These are phyloP conservation scores for Caenorhabditis parvicauda DNA, from an alignment of 2,888 invertebrate genomes.

Conservation along the genomic window DNA sequence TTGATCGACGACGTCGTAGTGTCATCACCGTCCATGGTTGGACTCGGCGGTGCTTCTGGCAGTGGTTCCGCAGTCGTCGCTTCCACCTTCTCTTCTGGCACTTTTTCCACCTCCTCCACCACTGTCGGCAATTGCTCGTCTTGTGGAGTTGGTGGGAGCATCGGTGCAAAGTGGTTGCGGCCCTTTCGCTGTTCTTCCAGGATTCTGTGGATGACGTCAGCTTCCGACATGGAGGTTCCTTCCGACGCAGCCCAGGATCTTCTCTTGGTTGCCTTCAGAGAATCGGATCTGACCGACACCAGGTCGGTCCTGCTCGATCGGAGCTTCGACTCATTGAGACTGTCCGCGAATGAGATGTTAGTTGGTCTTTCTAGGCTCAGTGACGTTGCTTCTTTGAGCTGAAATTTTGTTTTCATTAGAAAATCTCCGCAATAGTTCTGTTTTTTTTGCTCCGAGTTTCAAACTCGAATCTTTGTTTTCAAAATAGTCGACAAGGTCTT, in stretches of 20 bases:
- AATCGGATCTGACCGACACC: slow-evolving; percentile 54
- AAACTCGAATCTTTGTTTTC: no score
- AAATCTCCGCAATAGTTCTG: no score
- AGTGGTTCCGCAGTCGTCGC: background rate
- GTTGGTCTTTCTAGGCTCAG: slow-evolving; percentile 14
- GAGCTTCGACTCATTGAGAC: slow-evolving; percentile 32
- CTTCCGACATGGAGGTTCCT: slow-evolving; percentile 41
- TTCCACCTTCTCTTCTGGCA: slow-evolving; percentile 1
- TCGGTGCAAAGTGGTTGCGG: slow-evolving; percentile 37
- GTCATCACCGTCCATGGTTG: slow-evolving; percentile 21
- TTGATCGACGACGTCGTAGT: slow-evolving; percentile 16
- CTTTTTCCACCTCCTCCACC: background rate
- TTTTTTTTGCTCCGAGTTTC: no score
- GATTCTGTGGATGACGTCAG: slow-evolving; percentile 49
- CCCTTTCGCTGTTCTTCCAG: slow-evolving; percentile 52
- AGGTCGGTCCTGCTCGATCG: slow-evolving; percentile 47
- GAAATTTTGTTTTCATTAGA: no score
- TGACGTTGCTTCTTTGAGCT: slow-evolving; percentile 14
- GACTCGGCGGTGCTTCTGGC: background rate
- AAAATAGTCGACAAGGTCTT: no score
- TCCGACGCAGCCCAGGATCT: slow-evolving; percentile 59
- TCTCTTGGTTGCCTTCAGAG: slow-evolving; percentile 59
- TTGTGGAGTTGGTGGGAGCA: slow-evolving; percentile 24
- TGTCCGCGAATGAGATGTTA: slow-evolving; percentile 14
- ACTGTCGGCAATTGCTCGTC: slow-evolving; percentile 6